Evolutionary conservation across 1,140 invertebrate genomes (phyloP), one percentile per base, ranked within the genome.

Genomic region (Orchesella cincta): DNA sequence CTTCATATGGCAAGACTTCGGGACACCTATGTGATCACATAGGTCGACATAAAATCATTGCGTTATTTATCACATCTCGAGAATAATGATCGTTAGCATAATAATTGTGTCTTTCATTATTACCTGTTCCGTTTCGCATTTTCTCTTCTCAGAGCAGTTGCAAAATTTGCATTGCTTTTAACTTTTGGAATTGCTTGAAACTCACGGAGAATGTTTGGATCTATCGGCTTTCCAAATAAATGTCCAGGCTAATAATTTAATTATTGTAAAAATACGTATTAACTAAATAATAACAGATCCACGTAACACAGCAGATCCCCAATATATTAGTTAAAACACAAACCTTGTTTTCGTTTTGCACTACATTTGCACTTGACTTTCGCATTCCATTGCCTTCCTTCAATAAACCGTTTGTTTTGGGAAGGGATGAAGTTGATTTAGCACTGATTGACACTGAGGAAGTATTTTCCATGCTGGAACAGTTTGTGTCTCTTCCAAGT

Each of bases 131-230:
- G 82, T 35, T 85, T 80, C 1, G 87, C 85, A 85, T 92, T 91
- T 81, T 92, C 91, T 12, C 90, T 86, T 73, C 90, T 85, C 73
- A 89, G 84, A 23, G 92, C 92, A 12, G 91, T 90, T 16, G 87
- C 86, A 84, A 91, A 91, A 78, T 91, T 90, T 18, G 88, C 88
- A 81, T 89, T 88, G 35, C 89, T 88, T 67, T 93, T 90, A 62
- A 92, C 91, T 84, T 94, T 93, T 0, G 92, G 91, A 82, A 96
- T 93, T 81, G 92, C 89, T 84, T 96, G 93, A 87, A 95, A 97
- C 84, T 95, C 94, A 84, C 92, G 91, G 82, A 94, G 91, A 1
- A 96, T 88, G 82, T 94, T 79, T 20, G 77, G 92, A 73, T 91
- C 90, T 83, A 94, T 93, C 1, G 89, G 88, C 81, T 96, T 87